These are phyloP conservation scores for Arvicanthis niloticus DNA, from an alignment of 2,113 vertebrate species.

Conservation along the genomic window DNA sequence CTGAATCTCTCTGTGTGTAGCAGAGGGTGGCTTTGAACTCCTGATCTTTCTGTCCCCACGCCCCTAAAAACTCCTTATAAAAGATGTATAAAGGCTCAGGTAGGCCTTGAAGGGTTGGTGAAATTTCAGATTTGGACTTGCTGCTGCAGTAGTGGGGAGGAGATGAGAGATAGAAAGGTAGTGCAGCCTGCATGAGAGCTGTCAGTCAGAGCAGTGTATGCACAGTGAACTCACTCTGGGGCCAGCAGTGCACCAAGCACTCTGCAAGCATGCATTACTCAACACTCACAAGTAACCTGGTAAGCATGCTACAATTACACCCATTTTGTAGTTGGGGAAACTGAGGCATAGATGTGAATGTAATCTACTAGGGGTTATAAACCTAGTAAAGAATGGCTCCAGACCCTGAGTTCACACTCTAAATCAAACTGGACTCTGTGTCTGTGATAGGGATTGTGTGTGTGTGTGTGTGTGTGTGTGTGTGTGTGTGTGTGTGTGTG, in stretches of 20 bases:
- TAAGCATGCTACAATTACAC: neutral
- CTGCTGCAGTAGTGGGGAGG: neutral
- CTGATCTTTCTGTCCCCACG: neutral
- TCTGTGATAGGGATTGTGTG: no score
- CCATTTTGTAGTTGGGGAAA: conserved; percentile 9
- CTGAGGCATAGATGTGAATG: neutral
- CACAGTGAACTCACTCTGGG: neutral
- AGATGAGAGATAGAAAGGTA: rapidly evolving
- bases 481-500: neutral
- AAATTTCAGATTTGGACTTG: neutral
- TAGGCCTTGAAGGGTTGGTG: neutral
- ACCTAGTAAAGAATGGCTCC: neutral
- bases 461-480: neutral
- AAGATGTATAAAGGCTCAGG: neutral
- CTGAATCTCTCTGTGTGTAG: neutral
- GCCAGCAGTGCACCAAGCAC: neutral
- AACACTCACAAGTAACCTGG: neutral
- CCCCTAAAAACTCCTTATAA: neutral
- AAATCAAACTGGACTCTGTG: neutral
- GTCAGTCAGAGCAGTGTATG: neutral
- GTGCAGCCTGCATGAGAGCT: no score
- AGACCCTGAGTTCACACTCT: neutral
- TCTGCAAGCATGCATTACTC: neutral
- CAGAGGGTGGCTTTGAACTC: neutral
- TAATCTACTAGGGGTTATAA: neutral